A percentile compares a stretch with the other conserved stretches of the same genome.
Evolutionary conservation across 2,888 invertebrate species (phyloP).

Genomic region (Philonicus albiceps): DNA sequence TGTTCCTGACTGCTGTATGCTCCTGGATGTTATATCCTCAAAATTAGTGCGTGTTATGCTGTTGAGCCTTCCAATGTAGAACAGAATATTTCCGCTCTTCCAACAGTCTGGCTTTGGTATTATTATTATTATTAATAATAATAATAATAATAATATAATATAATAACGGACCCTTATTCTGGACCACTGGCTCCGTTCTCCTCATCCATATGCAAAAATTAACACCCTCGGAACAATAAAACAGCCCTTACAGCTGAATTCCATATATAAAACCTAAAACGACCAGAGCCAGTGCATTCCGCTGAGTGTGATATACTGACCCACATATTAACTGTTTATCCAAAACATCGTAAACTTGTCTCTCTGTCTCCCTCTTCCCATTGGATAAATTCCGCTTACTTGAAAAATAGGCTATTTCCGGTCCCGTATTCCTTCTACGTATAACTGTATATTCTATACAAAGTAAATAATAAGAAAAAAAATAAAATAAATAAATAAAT

Average conservation of each 20-base stretch:
- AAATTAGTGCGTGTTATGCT: background rate
- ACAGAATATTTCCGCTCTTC: background rate
- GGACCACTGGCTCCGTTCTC: background rate
- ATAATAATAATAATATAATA: too few species aligned
- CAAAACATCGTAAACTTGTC: background rate
- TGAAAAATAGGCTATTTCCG: background rate
- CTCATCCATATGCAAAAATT: background rate
- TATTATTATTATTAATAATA: too few species aligned
- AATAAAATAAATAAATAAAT: background rate
- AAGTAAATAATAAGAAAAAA: background rate
- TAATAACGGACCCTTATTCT: background rate
- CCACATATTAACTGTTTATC: conserved; percentile 2
- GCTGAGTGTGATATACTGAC: conserved; percentile 27
- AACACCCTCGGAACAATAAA: background rate
- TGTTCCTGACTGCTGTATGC: background rate
- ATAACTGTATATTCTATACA: background rate
- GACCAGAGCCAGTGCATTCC: background rate
- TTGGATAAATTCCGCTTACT: background rate
- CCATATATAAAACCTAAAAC: background rate
- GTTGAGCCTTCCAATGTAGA: background rate
- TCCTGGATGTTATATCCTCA: background rate
- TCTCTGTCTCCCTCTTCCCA: background rate
- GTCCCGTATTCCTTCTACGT: background rate
- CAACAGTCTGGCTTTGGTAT: background rate
- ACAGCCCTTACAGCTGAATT: conserved; percentile 12